phyloP scores from a whole-genome alignment of 2,888 invertebrate genomes.

The Eristalis arbustorum region DNA sequence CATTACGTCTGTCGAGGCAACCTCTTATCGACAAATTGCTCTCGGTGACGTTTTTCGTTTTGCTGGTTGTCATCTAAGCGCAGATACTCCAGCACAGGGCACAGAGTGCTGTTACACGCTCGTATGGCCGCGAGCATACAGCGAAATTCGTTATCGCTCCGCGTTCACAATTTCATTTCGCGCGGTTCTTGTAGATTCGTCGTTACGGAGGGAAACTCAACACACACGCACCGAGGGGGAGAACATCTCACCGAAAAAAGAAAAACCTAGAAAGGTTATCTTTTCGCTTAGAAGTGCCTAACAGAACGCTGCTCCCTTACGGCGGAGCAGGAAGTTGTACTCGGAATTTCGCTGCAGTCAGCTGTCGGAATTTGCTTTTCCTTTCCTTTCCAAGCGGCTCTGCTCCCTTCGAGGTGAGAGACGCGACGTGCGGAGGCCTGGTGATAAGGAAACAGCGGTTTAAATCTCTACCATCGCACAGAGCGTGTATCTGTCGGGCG shows the following conservation, averaged over 20 bases:
- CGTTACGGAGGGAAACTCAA: background rate
- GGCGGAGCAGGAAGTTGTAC: constrained; percentile 52
- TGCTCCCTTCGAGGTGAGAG: background rate
- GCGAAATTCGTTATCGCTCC: constrained; percentile 50
- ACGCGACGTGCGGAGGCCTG: background rate
- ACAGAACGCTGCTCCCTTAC: constrained; percentile 19
- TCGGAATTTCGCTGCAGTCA: constrained; percentile 40
- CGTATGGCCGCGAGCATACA: constrained; percentile 5
- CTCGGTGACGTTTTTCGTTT: constrained; percentile 44
- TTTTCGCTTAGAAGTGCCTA: constrained; percentile 36
- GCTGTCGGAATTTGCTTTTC: constrained; percentile 52
- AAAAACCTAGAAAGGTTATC: constrained; percentile 45
- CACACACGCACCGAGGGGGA: background rate
- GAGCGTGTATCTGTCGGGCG: constrained; percentile 58
- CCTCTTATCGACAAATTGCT: constrained; percentile 46
- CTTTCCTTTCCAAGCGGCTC: background rate
- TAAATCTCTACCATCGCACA: constrained; percentile 52
- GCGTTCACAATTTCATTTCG: constrained; percentile 38
- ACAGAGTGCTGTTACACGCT: background rate
- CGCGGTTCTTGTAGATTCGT: constrained; percentile 33
- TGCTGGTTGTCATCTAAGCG: constrained; percentile 22
- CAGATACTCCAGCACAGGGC: constrained; percentile 19
- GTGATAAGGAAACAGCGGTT: constrained; percentile 67
- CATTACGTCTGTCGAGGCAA: background rate
- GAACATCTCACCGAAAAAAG: constrained; percentile 33